A percentile compares a stretch with the other conserved stretches of the same genome.
Conservation (phyloP, 2,888 invertebrate species). For the Allolobophora icterica region DNA sequence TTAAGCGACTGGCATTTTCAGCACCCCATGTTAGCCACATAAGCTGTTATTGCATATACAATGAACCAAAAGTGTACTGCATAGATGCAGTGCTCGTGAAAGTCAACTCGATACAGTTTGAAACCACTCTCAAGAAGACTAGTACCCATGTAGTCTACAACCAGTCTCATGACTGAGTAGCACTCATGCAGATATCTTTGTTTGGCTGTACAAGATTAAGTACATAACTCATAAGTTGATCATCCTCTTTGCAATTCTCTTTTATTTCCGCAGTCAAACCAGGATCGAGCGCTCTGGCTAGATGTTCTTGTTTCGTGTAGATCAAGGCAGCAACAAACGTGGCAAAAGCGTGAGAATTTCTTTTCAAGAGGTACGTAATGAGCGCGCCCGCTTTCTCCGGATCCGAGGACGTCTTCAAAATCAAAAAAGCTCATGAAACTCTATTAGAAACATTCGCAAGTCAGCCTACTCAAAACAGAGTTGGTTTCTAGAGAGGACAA, state of each 20-base stretch:
- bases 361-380: conserved; percentile 17
- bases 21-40: too few relatives aligned
- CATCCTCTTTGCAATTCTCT: neutral
- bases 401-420: neutral
- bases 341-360: neutral
- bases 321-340: neutral
- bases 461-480: neutral
- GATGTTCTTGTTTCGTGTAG: neutral
- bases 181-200: neutral
- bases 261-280: neutral
- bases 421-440: neutral
- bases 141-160: neutral
- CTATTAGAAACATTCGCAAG: neutral
- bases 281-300: neutral
- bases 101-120: too few relatives aligned
- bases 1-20: too few relatives aligned
- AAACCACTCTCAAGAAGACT: neutral
- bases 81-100: too few relatives aligned
- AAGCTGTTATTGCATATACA: too few relatives aligned
- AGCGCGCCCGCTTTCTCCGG: neutral
- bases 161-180: neutral
- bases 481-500: too few relatives aligned
- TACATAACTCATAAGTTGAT: neutral
- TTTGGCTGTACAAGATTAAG: neutral
- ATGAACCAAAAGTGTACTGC: too few relatives aligned